These are phyloP conservation scores for Dendronephthya gigantea DNA, from an alignment of 64 coral and sea anemone species.

Conservation along the genomic window DNA sequence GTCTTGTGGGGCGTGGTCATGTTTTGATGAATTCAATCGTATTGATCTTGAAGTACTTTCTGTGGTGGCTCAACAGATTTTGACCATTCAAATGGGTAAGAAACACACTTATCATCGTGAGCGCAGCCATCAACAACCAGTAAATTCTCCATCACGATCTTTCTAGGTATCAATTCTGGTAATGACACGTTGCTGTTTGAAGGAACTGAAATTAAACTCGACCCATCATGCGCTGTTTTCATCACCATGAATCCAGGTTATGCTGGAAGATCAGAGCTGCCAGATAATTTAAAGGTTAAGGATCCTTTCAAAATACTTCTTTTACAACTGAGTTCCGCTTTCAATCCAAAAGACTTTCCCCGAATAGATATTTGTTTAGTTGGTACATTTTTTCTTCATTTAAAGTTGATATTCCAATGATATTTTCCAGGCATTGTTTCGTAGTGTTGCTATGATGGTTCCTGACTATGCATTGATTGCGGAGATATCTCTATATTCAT, in stretches of 20 bases:
- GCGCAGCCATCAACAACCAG: too few species aligned
- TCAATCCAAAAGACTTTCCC: background rate
- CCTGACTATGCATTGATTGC: constrained; percentile 96
- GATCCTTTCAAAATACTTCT: too few species aligned
- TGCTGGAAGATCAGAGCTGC: constrained; percentile 87
- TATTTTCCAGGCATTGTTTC: constrained; percentile 55
- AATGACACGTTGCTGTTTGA: constrained; percentile 87
- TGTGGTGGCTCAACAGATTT: constrained; percentile 87
- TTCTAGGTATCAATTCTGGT: constrained; percentile 74
- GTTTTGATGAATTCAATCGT: constrained; percentile 99
- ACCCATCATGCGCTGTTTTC: constrained; percentile 69
- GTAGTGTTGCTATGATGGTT: constrained; percentile 98
- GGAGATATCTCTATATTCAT: constrained; percentile 94
- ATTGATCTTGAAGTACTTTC: constrained; percentile 92
- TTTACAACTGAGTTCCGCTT: background rate
- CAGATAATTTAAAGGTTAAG: constrained; percentile 89
- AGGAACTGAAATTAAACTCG: constrained; percentile 79
- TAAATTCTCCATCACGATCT: background rate
- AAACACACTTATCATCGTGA: too few species aligned
- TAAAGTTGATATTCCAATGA: background rate
- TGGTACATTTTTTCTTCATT: background rate
- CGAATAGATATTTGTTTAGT: background rate
- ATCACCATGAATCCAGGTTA: constrained; percentile 99
- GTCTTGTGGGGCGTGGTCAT: constrained; percentile 87
- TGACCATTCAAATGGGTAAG: constrained; percentile 96